These are phyloP conservation scores for Cebidichthys violaceus DNA, from an alignment of 2,113 vertebrate species.

Conservation along the genomic window DNA sequence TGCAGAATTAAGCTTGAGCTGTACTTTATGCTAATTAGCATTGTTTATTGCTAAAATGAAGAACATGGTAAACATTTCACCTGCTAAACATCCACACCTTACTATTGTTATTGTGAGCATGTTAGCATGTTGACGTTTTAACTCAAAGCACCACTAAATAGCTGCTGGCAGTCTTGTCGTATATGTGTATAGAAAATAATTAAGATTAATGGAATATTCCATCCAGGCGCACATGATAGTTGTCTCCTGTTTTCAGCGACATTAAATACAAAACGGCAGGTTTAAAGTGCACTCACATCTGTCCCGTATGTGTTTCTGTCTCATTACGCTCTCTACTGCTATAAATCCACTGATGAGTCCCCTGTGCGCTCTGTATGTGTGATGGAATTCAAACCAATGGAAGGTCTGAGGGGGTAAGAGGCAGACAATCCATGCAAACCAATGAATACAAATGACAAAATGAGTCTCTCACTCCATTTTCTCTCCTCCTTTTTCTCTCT, in stretches of 20 bases:
- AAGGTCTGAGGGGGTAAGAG: constrained; percentile 30
- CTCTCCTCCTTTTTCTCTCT: constrained; percentile 5
- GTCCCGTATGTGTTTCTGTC: constrained; percentile 10
- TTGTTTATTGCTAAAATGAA: not conserved
- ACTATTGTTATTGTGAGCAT: not conserved
- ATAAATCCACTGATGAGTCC: constrained; percentile 24
- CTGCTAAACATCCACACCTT: not conserved
- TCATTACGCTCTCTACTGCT: not conserved
- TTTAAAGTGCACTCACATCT: constrained; percentile 3
- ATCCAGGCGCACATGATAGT: not conserved
- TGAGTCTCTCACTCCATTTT: constrained; percentile 29
- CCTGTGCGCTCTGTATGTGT: constrained; percentile 37
- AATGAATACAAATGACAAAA: constrained; percentile 74
- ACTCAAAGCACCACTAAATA: not conserved
- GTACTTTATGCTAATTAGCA: not conserved
- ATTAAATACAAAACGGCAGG: not conserved
- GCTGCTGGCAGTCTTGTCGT: not conserved
- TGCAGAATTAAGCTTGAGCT: not conserved
- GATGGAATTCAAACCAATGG: constrained; percentile 52
- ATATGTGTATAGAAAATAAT: not conserved
- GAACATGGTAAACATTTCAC: not conserved
- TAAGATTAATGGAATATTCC: not conserved
- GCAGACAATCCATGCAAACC: constrained; percentile 51
- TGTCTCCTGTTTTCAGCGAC: not conserved
- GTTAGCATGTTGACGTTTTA: not conserved